These are phyloP conservation scores for Apostichopus leukothele DNA, from an alignment of 53 echinoderm and acorn worm genomes.

Conservation along the genomic window DNA sequence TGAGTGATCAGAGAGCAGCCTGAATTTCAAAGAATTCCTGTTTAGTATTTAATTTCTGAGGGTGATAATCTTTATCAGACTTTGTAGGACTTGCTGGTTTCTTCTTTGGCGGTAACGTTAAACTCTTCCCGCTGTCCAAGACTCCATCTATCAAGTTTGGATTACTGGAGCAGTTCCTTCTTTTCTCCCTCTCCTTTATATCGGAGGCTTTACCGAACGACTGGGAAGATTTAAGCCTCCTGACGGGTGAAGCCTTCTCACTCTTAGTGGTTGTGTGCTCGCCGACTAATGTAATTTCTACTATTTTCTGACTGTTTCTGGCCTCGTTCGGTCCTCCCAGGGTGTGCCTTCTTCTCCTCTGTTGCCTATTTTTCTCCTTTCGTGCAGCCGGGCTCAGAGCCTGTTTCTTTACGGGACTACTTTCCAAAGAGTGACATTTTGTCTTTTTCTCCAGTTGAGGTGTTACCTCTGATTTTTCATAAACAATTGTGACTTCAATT, in stretches of 20 bases:
- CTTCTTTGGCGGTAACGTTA: conserved; percentile 10
- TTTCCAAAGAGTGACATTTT: conserved; percentile 52
- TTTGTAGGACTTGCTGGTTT: conserved; percentile 29
- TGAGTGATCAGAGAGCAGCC: conserved; percentile 50
- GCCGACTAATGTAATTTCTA: conserved; percentile 44
- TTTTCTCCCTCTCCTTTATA: background rate
- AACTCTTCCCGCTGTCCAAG: conserved; percentile 1
- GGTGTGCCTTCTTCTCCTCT: conserved; percentile 81
- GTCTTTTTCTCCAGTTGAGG: conserved; percentile 48
- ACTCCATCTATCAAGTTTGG: conserved; percentile 20
- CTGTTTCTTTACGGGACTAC: conserved; percentile 39
- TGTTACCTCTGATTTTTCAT: conserved; percentile 72
- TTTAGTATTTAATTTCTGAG: conserved; percentile 57
- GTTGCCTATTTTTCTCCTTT: conserved; percentile 22
- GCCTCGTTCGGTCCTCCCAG: conserved; percentile 76
- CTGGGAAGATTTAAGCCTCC: conserved; percentile 23
- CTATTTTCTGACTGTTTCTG: conserved; percentile 61
- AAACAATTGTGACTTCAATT: conserved; percentile 68
- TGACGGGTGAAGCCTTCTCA: background rate
- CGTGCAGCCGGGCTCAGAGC: conserved; percentile 2
- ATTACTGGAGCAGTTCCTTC: conserved; percentile 36
- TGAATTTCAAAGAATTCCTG: conserved; percentile 68
- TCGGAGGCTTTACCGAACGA: conserved; percentile 8
- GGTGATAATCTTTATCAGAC: conserved; percentile 51
- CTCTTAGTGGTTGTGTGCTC: conserved; percentile 20